Evolutionary conservation across 2,797 vertebrate genomes (phyloP).

Genomic region (Myotis planiceps): DNA sequence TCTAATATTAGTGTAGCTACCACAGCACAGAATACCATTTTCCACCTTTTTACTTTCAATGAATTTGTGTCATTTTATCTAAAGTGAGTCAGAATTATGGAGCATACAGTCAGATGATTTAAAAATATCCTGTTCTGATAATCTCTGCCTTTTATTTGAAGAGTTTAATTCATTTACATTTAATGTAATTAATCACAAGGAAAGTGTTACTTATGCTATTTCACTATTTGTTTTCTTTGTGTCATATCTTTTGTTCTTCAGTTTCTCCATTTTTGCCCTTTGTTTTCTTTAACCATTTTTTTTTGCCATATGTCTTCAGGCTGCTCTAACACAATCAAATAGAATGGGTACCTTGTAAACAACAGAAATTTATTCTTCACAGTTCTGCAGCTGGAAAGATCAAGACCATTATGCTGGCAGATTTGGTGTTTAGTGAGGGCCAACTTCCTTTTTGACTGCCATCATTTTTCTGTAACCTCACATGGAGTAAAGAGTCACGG

Average conservation of each 20-base stretch:
- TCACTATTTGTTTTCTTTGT: background rate
- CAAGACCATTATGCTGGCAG: background rate
- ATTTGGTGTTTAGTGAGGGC: background rate
- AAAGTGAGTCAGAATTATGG: background rate
- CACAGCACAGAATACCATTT: background rate
- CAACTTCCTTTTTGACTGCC: background rate
- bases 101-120: background rate
- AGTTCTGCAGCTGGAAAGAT: background rate
- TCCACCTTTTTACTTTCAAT: background rate
- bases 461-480: background rate
- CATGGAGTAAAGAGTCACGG: background rate
- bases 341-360: no score
- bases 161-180: background rate
- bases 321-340: no score
- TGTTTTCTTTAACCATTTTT: background rate
- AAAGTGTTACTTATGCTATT: background rate
- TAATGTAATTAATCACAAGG: background rate
- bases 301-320: no score
- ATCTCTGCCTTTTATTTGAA: background rate
- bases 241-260: background rate
- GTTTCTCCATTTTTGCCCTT: background rate
- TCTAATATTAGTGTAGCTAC: background rate
- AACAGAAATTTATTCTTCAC: background rate
- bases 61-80: background rate
- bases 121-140: background rate